Evolutionary conservation across 2,888 invertebrate genomes (phyloP).

Genomic region (Acleris literana): DNA sequence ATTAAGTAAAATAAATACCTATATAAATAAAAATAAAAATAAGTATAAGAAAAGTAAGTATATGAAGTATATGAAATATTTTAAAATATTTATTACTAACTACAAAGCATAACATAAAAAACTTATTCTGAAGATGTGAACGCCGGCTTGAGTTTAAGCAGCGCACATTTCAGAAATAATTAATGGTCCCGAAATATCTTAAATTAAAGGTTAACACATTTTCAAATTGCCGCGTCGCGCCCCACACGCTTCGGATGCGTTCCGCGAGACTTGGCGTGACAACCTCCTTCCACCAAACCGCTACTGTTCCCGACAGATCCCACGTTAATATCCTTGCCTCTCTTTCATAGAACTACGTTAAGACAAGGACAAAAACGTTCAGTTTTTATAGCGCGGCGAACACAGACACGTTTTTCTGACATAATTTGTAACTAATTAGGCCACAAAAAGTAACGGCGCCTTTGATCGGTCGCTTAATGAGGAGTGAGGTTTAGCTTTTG

Average conservation of each 20-base stretch:
- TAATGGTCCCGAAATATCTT: constrained; percentile 33
- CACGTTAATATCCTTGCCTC: constrained; percentile 3
- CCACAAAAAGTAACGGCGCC: constrained; percentile 52
- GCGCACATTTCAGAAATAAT: constrained; percentile 17
- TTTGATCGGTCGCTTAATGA: constrained; percentile 37
- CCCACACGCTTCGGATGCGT: constrained; percentile 30
- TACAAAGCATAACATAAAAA: background rate
- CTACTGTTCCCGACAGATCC: constrained; percentile 10
- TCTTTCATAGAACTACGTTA: background rate
- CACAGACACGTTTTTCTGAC: constrained; percentile 53
- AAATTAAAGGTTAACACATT: constrained; percentile 37
- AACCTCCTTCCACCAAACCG: constrained; percentile 3
- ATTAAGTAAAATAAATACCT: too few species aligned
- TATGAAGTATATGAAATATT: too few species aligned
- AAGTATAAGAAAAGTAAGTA: too few species aligned
- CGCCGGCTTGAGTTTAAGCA: constrained; percentile 9
- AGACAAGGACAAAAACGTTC: constrained; percentile 9
- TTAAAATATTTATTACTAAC: too few species aligned
- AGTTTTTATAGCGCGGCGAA: constrained; percentile 9
- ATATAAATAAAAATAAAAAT: too few species aligned
- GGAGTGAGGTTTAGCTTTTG: constrained; percentile 21
- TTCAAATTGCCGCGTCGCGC: constrained; percentile 28
- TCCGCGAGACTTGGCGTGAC: constrained; percentile 39
- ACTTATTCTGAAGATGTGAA: constrained; percentile 3
- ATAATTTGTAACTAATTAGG: constrained; percentile 75